A percentile compares a stretch with the other conserved stretches of the same genome.
Evolutionary conservation across 92 coral and sea anemone genomes (phyloP).

Genomic region (Palythoa caribaeorum): DNA sequence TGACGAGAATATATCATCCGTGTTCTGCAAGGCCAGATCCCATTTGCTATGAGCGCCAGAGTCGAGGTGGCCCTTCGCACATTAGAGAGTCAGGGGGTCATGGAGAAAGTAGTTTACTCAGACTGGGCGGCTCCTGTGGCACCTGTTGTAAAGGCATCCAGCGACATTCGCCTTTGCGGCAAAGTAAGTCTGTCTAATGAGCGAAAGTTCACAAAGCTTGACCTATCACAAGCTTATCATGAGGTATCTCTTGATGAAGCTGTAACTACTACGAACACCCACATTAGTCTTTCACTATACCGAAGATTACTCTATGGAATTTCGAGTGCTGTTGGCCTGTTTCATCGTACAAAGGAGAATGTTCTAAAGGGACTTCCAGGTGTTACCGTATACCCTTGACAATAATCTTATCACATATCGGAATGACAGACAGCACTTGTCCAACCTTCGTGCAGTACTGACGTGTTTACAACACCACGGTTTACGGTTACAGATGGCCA

Average conservation of each 20-base stretch:
- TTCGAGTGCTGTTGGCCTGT: too few relatives aligned
- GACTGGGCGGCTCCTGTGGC: background rate
- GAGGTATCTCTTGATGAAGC: background rate
- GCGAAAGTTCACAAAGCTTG: background rate
- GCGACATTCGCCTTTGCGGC: background rate
- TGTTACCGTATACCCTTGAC: slow-evolving; percentile 43
- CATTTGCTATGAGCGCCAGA: slow-evolving; percentile 47
- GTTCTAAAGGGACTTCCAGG: slow-evolving; percentile 44
- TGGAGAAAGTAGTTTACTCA: slow-evolving; percentile 44
- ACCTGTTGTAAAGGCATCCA: slow-evolving; percentile 8
- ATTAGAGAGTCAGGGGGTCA: slow-evolving; percentile 60
- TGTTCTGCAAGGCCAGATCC: slow-evolving; percentile 53
- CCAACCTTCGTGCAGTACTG: background rate
- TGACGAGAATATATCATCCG: slow-evolving; percentile 26
- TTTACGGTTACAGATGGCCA: too few relatives aligned
- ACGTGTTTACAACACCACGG: slow-evolving; percentile 39
- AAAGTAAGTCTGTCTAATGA: slow-evolving; percentile 1
- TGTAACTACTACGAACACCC: background rate
- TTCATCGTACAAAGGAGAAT: slow-evolving; percentile 23
- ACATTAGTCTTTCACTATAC: background rate
- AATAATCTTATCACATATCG: slow-evolving; percentile 46
- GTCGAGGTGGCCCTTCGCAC: slow-evolving; percentile 55
- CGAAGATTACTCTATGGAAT: background rate
- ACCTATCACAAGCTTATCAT: background rate
- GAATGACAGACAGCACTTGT: slow-evolving; percentile 46